Base-by-base conservation (phyloP, 2,113 vertebrate genomes). In the Chitala chitala region DNA sequence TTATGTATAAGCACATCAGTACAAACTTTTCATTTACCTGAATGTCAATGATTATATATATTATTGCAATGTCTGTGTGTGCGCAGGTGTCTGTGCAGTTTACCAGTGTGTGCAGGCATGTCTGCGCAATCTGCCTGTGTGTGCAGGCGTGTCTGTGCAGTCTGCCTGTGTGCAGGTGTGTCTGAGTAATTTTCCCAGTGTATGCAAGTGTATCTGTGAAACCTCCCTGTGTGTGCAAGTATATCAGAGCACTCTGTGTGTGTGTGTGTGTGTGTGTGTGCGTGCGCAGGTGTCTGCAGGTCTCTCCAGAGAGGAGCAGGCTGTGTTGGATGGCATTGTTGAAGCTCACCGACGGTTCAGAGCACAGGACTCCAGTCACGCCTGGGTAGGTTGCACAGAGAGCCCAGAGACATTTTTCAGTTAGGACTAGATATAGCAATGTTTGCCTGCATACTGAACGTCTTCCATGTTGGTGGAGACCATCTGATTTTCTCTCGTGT, bases 321-420 rank as follows among this genome's bases (percentile, higher is more conserved):
- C 89, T 71, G 80, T 94, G 0, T 89, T 97, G 80, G 92, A 94
- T 77, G 88, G 89, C 79, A 92, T 95, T 82, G 91, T 95, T 79
- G 88, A 92, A 78, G 92, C 94, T 70, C 93, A 97, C 80, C 90
- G 91, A 55, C 91, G 90, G 75, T 94, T 90, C 78, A 87, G 84
- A 71, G 85, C 89, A 77, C 90, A 90, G 15, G 91, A 94, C 79
- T 82, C 88, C 82, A 84, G 84, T 79, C 86, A 85, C 59, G 87
- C 79, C 77, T 91, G 88, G 92, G 95, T 95, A 88, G 20, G 81
- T 75, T 36, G 5, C 51, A 33, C 20, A 22, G 53, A 26, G 40
- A 31, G 5, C 51, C 29, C 20, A 22, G 53, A 26, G 40, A 31
- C 1, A 38, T 58, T 68, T 20, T 9, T 15, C 20, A 22, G 2